Percentiles rank a stretch among this genome's conserved stretches.
These are phyloP conservation scores for Drosophila kuntzei DNA, from an alignment of 2,888 invertebrate species.

Conservation along the genomic window DNA sequence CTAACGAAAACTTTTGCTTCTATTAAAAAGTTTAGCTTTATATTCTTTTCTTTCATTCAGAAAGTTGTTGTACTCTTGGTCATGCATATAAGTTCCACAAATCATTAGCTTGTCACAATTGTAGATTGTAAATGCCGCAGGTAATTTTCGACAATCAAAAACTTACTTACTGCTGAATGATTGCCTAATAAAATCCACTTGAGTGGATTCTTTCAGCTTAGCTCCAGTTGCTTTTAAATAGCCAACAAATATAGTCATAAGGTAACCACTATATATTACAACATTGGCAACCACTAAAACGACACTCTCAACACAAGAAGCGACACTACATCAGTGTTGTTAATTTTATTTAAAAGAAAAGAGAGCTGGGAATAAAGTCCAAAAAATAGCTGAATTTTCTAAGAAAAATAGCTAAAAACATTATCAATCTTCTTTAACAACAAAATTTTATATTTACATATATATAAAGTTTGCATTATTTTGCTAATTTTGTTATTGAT, in stretches of 20 bases:
- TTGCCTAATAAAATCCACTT: neutral
- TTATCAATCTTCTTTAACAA: no score
- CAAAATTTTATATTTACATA: no score
- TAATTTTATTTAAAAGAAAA: no score
- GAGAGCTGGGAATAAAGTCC: no score
- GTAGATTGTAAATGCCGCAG: neutral
- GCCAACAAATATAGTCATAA: neutral
- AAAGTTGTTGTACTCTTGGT: neutral
- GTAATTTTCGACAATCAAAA: no score
- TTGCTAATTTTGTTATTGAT: no score
- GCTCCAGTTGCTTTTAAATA: neutral
- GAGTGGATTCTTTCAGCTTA: neutral
- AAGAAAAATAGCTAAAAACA: no score
- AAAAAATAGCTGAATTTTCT: no score
- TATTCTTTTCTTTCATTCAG: constrained; percentile 1
- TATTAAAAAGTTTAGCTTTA: constrained; percentile 71
- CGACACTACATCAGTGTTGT: no score
- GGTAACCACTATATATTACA: constrained; percentile 30
- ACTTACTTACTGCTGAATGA: neutral
- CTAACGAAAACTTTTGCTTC: constrained; percentile 67
- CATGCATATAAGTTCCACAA: constrained; percentile 56
- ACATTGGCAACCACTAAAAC: constrained; percentile 42
- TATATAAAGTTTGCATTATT: no score
- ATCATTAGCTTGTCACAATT: constrained; percentile 56
- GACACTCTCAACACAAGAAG: constrained; percentile 21